phyloP scores from a whole-genome alignment of 2,113 vertebrate genomes.

The Casuarius casuarius region DNA sequence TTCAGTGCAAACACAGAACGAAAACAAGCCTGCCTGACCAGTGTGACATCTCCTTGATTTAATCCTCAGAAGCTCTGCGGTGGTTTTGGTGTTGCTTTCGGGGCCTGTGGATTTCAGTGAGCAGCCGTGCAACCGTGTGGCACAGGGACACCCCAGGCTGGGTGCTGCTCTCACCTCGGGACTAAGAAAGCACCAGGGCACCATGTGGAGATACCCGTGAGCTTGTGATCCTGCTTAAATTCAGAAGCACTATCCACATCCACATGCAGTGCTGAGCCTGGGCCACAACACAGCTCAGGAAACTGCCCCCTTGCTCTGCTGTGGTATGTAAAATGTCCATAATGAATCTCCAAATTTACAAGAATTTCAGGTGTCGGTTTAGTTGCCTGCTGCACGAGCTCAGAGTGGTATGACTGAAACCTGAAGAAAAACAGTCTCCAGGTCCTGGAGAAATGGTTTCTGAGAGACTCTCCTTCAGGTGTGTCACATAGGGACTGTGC shows the following conservation, averaged over 20 bases:
- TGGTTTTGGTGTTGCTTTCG: background rate
- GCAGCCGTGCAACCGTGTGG: background rate
- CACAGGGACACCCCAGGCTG: too few species aligned
- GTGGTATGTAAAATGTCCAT: background rate
- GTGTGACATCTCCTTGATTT: background rate
- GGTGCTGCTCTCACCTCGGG: background rate
- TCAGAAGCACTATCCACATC: too few species aligned
- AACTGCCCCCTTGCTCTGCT: background rate
- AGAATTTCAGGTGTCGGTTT: background rate
- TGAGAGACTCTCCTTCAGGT: fast-evolving
- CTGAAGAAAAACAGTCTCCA: fast-evolving
- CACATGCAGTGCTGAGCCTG: background rate
- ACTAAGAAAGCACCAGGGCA: background rate
- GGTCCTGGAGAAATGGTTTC: background rate
- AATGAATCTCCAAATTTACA: background rate
- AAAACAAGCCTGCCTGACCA: background rate
- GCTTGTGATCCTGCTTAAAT: background rate
- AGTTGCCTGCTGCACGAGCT: background rate
- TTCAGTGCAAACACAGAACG: background rate
- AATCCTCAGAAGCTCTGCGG: background rate
- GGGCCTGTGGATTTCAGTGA: background rate
- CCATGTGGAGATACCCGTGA: background rate
- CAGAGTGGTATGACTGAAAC: background rate
- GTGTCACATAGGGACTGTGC: background rate
- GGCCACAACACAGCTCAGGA: background rate